Evolutionary conservation across 2,888 invertebrate species (phyloP).

Genomic region (Napeogenes inachia): DNA sequence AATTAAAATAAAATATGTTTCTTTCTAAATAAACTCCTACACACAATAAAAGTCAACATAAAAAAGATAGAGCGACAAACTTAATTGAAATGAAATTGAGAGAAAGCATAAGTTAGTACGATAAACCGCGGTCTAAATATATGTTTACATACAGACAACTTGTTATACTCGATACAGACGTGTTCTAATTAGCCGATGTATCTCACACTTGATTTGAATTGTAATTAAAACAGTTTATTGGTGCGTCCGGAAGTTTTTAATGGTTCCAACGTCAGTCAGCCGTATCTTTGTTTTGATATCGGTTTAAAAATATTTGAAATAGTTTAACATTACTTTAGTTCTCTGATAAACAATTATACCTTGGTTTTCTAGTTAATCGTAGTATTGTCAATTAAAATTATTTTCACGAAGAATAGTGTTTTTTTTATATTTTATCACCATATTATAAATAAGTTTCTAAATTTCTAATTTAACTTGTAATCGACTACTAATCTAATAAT

Average conservation of each 20-base stretch:
- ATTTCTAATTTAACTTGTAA: no score
- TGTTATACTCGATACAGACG: constrained; percentile 19
- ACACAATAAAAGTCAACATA: background rate
- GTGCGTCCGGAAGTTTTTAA: constrained; percentile 23
- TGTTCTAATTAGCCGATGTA: constrained; percentile 19
- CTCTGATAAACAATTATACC: no score
- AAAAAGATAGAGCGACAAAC: background rate
- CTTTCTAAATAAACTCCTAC: background rate
- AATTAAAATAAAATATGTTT: background rate
- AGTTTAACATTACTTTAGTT: no score
- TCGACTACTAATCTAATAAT: no score
- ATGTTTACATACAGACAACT: constrained; percentile 20
- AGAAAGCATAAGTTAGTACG: constrained; percentile 14
- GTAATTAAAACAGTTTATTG: constrained; percentile 28
- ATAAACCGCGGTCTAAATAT: constrained; percentile 21
- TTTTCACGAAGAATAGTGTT: no score
- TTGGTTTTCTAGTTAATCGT: no score
- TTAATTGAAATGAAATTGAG: constrained; percentile 9
- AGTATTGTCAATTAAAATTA: no score
- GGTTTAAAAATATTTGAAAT: no score
- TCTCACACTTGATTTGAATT: constrained; percentile 19
- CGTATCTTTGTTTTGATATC: background rate
- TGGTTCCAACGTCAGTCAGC: constrained; percentile 11
- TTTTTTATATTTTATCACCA: no score
- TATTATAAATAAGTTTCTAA: no score